These are phyloP conservation scores for Esperia sulphurella DNA, from an alignment of 2,888 invertebrate genomes.

Conservation along the genomic window DNA sequence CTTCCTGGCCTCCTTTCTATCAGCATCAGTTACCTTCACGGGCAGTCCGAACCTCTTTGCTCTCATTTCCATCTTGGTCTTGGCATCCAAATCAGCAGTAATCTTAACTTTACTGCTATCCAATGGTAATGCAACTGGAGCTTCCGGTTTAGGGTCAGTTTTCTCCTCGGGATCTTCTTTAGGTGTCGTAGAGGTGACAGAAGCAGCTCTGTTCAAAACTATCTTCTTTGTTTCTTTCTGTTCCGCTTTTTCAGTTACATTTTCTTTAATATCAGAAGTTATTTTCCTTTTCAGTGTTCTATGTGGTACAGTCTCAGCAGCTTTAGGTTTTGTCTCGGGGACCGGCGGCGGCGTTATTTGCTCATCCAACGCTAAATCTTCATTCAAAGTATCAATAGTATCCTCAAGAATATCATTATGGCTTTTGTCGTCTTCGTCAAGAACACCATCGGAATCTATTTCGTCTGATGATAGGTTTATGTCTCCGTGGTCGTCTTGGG, in stretches of 20 bases:
- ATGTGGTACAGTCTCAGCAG: conserved; percentile 11
- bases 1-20: conserved; percentile 83
- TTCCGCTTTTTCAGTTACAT: conserved; percentile 20
- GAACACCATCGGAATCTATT: conserved; percentile 73
- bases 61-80: conserved; percentile 84
- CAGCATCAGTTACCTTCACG: conserved; percentile 73
- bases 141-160: conserved; percentile 27
- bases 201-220: conserved; percentile 77
- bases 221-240: conserved; percentile 79
- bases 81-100: conserved; percentile 56
- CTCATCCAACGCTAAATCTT: conserved; percentile 53
- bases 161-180: conserved; percentile 30
- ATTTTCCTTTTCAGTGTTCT: conserved; percentile 58
- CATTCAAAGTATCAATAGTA: conserved; percentile 57
- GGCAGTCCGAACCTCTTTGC: conserved; percentile 89
- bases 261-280: conserved; percentile 29
- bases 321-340: neutral
- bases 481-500: neutral
- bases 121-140: conserved; percentile 19
- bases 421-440: conserved; percentile 77
- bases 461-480: neutral
- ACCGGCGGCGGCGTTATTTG: neutral
- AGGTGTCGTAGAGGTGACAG: conserved; percentile 32
- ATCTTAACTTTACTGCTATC: conserved; percentile 49
- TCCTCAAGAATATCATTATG: conserved; percentile 64